Base-by-base conservation (phyloP, 2,113 vertebrate genomes). In the Okapia johnstoni region DNA sequence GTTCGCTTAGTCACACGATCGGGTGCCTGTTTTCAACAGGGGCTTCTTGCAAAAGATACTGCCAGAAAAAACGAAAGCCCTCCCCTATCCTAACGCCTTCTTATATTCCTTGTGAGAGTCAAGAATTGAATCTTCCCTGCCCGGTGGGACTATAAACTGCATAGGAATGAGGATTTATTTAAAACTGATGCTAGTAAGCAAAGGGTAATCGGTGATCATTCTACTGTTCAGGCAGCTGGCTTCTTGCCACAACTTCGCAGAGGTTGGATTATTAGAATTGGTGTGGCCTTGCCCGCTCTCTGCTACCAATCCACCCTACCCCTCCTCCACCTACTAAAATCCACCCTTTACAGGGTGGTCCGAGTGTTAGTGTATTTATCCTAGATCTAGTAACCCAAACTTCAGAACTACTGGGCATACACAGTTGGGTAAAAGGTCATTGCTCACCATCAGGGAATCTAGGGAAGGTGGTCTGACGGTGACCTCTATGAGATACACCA, bases 211-310 rank as follows among this genome's bases (percentile, higher is more conserved):
- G 10, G 26, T 6, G 55, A 80, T 28, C 55, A 63, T 52, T 7
- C 25, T 46, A 7, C 50, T 25, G 25, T 28, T 11, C 2, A 16
- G 63, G 63, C 7, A 48, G 16, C 7, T 2, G 36, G 54, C 17
- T 85, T 88, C 54, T 55, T 66, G 61, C 55, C 60, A 5, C 30
- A 48, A 7, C 19, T 43, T 40, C 46, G 25, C 0, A 70, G 28
- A 14, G 33, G 25, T 0, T 11, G 9, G n/a, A 23, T 12, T 33
- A 43, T 2, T 80, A 33, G 16, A 76, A 61, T 2, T 2, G 10
- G 7, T 54, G 43, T 26, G 14, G 26, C 10, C n/a, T 52, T 94
- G 30, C 3, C 23, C 0, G 16, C 48, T 76, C 36, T 88, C 48
- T 28, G 46, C 40, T 88, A 63, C 7, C 19, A 81, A 66, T 9